Percentiles rank a stretch among this genome's conserved stretches.
Conservation (phyloP, 2,888 invertebrate genomes). For the Desoria tigrina region DNA sequence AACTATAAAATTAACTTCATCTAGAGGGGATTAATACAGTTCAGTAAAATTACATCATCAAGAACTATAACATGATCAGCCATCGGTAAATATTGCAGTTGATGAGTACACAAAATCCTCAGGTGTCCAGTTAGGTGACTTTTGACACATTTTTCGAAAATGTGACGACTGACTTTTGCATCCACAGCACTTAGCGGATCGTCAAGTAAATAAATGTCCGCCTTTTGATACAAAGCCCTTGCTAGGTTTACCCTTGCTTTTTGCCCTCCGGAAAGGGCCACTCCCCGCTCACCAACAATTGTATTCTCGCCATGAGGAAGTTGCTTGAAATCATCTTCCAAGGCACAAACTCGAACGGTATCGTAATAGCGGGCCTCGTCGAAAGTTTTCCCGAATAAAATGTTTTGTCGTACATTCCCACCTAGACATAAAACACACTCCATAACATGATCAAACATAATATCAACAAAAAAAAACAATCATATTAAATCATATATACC, state of each 20-base stretch:
- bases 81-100: conserved; percentile 64
- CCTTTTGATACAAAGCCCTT: conserved; percentile 51
- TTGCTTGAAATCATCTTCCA: conserved; percentile 52
- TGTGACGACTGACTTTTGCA: conserved; percentile 53
- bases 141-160: conserved; percentile 56
- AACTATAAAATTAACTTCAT: not conserved
- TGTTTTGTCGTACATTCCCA: conserved; percentile 47
- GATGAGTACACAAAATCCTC: conserved; percentile 69
- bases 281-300: conserved; percentile 61
- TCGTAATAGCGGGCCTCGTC: conserved; percentile 37
- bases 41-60: conserved; percentile 38
- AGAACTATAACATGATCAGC: conserved; percentile 45
- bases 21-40: too few species aligned
- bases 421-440: too few species aligned
- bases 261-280: conserved; percentile 62
- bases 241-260: conserved; percentile 59
- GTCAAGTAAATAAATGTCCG: conserved; percentile 59
- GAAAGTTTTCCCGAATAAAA: conserved; percentile 44
- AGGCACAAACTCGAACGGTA: conserved; percentile 37
- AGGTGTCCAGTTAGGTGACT: conserved; percentile 57
- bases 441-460: too few species aligned
- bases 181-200: conserved; percentile 62
- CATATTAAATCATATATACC: too few species aligned
- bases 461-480: too few species aligned
- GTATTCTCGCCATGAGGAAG: conserved; percentile 59